Evolutionary conservation across 2,797 vertebrate species (phyloP).

Genomic region (Xenopus petersii): DNA sequence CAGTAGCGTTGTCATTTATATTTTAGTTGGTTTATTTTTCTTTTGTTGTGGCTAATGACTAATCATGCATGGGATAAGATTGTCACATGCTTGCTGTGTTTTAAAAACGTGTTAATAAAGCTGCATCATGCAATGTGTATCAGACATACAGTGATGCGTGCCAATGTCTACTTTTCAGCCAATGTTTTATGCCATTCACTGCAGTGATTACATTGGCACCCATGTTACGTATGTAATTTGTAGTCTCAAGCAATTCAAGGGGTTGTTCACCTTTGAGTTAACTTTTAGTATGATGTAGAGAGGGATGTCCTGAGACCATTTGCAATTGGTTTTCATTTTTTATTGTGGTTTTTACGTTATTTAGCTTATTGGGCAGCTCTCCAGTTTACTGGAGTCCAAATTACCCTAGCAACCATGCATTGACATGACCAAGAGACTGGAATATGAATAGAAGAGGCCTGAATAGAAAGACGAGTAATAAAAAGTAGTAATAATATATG

Average conservation of each 20-base stretch:
- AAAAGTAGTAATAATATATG: too few relatives aligned
- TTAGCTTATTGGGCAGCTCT: too few relatives aligned
- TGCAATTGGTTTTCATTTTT: too few relatives aligned
- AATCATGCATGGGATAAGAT: constrained; percentile 96
- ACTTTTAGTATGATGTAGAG: too few relatives aligned
- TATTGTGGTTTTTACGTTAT: too few relatives aligned
- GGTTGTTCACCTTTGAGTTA: too few relatives aligned
- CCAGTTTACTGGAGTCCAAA: too few relatives aligned
- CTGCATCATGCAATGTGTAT: constrained; percentile 72
- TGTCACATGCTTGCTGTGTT: constrained; percentile 96
- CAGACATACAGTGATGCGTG: constrained; percentile 85
- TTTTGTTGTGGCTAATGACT: constrained; percentile 82
- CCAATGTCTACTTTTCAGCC: constrained; percentile 55
- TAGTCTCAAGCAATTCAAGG: neutral
- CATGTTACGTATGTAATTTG: neutral
- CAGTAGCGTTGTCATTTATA: constrained; percentile 90
- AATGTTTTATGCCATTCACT: constrained; percentile 29
- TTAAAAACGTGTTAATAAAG: constrained; percentile 76
- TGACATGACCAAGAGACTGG: too few relatives aligned
- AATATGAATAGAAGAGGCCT: too few relatives aligned
- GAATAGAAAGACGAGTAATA: too few relatives aligned
- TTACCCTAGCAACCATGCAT: too few relatives aligned
- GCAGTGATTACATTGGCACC: constrained; percentile 30
- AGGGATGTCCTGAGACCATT: too few relatives aligned
- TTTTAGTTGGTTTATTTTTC: constrained; percentile 65